Conservation (phyloP, 1,140 invertebrate genomes). For the Ceratosolen fusciceps region DNA sequence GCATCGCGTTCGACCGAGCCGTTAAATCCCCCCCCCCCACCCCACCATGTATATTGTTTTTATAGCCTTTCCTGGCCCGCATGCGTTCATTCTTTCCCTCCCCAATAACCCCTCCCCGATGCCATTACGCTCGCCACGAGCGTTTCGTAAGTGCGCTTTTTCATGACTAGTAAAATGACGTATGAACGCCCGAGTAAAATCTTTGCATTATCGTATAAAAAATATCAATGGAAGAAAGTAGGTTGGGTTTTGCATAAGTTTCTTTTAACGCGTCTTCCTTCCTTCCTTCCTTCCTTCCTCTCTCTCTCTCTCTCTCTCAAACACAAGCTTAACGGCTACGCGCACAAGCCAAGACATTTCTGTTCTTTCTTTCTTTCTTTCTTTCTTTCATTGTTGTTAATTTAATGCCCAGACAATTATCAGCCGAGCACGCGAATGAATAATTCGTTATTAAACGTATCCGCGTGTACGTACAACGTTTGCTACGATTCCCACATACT, state of each 20-base stretch:
- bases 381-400: background rate
- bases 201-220: background rate
- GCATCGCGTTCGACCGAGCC: no score
- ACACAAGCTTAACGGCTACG: no score
- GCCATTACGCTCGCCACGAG: background rate
- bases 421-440: no score
- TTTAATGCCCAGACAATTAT: background rate
- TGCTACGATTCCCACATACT: background rate
- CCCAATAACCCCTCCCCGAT: background rate
- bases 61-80: background rate
- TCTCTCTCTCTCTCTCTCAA: no score
- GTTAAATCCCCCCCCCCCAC: no score
- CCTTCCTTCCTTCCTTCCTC: no score
- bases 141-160: background rate
- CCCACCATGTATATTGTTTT: background rate
- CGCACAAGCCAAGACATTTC: background rate
- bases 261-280: background rate
- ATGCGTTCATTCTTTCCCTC: no score
- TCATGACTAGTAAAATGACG: background rate
- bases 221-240: conserved; percentile 1
- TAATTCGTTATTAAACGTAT: background rate
- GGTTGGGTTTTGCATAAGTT: conserved; percentile 1
- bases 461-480: background rate
- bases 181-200: background rate
- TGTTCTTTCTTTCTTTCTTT: background rate